Evolutionary conservation across 2,113 vertebrate genomes (phyloP).

Genomic region (Cricetomys ansorgei): DNA sequence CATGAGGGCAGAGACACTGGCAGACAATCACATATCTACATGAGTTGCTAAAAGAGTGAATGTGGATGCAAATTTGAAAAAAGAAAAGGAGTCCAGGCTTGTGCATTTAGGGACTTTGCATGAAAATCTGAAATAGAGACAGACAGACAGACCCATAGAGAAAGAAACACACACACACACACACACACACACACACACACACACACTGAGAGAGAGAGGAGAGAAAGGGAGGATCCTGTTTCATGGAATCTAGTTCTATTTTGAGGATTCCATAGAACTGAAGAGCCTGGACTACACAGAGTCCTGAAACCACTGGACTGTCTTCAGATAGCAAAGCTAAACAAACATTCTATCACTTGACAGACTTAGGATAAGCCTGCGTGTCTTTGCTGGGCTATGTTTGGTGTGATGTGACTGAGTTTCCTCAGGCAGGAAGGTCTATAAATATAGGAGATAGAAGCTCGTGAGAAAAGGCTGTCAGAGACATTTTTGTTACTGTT

Average conservation of each 20-base stretch:
- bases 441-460: slow-evolving; percentile 83
- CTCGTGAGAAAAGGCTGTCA: slow-evolving; percentile 89
- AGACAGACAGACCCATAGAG: not conserved
- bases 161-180: not conserved
- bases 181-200: not conserved
- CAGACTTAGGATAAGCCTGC: slow-evolving; percentile 64
- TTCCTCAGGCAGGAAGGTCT: slow-evolving; percentile 86
- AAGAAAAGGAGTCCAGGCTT: not conserved
- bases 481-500: slow-evolving; percentile 85
- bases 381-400: slow-evolving; percentile 77
- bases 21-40: not conserved
- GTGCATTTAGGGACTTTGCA: not conserved
- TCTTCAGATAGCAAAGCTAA: slow-evolving; percentile 77
- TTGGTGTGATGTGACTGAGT: slow-evolving; percentile 83
- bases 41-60: not conserved
- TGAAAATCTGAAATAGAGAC: not conserved
- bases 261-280: not conserved
- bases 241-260: slow-evolving; percentile 1
- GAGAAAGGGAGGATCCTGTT: not conserved
- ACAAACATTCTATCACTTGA: slow-evolving; percentile 79
- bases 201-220: not conserved
- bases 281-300: slow-evolving; percentile 25
- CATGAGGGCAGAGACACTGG: not conserved
- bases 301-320: not conserved
- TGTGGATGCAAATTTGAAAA: not conserved